These are phyloP conservation scores for Elachura formosa DNA, from an alignment of 2,113 vertebrate species.

Conservation along the genomic window DNA sequence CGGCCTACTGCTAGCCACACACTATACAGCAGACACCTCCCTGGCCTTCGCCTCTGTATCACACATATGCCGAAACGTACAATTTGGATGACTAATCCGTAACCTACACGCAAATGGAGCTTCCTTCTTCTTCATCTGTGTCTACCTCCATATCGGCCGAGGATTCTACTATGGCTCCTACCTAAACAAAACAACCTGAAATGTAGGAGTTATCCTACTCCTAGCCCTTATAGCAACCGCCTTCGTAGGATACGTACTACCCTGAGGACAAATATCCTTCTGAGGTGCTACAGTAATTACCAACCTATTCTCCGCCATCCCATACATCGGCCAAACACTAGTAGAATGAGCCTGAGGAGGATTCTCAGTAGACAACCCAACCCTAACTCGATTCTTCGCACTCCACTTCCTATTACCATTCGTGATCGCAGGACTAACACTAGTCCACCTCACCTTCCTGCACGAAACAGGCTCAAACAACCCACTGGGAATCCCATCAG, in stretches of 20 bases:
- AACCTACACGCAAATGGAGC: neutral
- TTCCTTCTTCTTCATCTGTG: neutral
- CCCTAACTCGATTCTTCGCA: neutral
- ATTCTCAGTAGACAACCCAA: neutral
- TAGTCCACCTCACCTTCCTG: neutral
- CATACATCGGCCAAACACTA: neutral
- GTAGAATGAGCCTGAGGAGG: neutral
- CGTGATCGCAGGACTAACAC: accelerated
- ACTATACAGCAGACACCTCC: neutral
- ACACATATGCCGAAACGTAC: neutral
- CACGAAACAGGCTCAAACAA: neutral
- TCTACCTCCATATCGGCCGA: neutral
- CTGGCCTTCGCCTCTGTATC: neutral
- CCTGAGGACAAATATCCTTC: neutral
- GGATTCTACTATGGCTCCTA: neutral
- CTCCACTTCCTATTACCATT: neutral
- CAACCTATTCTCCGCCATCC: neutral
- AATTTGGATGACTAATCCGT: neutral
- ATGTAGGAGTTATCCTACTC: neutral
- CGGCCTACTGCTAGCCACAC: neutral
- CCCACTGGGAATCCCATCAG: neutral
- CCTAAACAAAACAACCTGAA: neutral
- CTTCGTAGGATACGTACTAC: neutral
- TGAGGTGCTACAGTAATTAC: neutral
- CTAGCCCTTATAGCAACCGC: neutral